phyloP scores from a whole-genome alignment of 2,888 invertebrate genomes.

The Dynastes grantii region DNA sequence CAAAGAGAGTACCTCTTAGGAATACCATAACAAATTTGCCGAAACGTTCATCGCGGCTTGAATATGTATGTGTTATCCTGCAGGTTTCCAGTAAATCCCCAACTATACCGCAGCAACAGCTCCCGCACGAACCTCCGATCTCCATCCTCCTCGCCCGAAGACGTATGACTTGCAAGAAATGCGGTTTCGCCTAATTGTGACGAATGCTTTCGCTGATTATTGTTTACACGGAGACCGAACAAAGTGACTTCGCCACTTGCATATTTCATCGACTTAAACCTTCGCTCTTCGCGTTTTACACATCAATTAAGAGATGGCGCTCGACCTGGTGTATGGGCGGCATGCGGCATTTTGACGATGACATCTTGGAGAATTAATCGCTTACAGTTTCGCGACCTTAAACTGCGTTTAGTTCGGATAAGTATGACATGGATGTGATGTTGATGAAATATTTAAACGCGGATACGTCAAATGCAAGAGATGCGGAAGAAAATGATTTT shows the following conservation, averaged over 20 bases:
- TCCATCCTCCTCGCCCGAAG: constrained; percentile 4
- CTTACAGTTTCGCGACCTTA: constrained; percentile 1
- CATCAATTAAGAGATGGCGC: constrained; percentile 46
- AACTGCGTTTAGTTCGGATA: neutral
- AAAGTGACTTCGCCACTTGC: constrained; percentile 45
- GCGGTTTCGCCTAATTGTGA: constrained; percentile 49
- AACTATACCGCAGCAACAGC: neutral
- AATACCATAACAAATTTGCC: neutral
- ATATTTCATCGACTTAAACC: constrained; percentile 47
- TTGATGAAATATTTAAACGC: no score
- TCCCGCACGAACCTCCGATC: neutral
- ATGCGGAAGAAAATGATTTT: no score
- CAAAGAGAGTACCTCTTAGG: neutral
- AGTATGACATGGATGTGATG: neutral
- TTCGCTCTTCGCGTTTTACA: constrained; percentile 42
- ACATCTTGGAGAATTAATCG: constrained; percentile 25
- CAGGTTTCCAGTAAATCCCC: constrained; percentile 9
- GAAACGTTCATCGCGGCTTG: neutral
- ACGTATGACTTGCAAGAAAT: constrained; percentile 48
- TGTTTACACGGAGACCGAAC: constrained; percentile 47
- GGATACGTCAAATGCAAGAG: no score
- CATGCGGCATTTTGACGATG: constrained; percentile 1
- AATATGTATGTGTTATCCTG: no score
- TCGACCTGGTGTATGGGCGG: neutral
- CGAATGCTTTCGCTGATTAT: constrained; percentile 48